Evolutionary conservation across 2,113 vertebrate species (phyloP), one percentile per base, ranked within the genome.

Genomic region (Crotalus viridis): DNA sequence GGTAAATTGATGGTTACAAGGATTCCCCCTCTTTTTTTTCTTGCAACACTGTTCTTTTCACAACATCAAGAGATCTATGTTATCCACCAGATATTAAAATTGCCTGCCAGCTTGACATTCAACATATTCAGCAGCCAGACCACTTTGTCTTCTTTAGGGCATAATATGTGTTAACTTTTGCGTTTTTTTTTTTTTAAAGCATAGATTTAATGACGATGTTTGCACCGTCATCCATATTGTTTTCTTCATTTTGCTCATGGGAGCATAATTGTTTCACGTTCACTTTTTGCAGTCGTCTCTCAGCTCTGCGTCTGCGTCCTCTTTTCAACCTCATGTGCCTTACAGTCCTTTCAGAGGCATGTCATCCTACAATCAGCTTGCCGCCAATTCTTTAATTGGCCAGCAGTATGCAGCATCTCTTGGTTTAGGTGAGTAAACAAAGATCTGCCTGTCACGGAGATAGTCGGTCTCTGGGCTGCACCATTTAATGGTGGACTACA

Each of bases 361-460:
- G 97, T 98, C 98, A 0, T 95, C 98, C 85, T 99, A 99, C 95
- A 98, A 98, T 97, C 99, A 98, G 94, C 98, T 99, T 86, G 98
- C 99, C 85, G 98, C 99, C 96, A 98, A 97, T 96, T 98, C 99
- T 92, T 97, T 99, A 85, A 98, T 99, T 89, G 98, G 98, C 97
- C 99, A 99, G 94, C 99, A 99, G 95, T 99, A 99, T 54, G 98
- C 98, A 64, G 98, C 99, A 46, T 98, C 98, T 0, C 95, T 99
- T 94, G 98, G 99, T 91, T 96, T 99, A 94, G 99, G 99, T 99
- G 97, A 97, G 98, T 98, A 94, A 51, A 94, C 52, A 54, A n/a
- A 51, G 54, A 17, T 5, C 24, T 81, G 1, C 28, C 57, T 59
- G 19, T 85, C 1, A 26, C 4, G 28, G 56, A 90, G 8, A 33